These are phyloP conservation scores for Xanthia icteritia DNA, from an alignment of 2,888 invertebrate genomes.

Conservation along the genomic window DNA sequence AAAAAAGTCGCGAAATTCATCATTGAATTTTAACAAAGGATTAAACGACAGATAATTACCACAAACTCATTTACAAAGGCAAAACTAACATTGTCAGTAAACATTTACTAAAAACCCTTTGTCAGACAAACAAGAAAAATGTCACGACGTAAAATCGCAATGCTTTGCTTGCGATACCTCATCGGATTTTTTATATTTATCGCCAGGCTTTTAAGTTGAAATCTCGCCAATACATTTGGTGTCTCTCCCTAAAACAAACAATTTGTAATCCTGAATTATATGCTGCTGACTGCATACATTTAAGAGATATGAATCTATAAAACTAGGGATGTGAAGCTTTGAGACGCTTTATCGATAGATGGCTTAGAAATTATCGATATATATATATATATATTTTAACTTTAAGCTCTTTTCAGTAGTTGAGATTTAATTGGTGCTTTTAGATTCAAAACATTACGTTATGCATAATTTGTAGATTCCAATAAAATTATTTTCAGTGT, in stretches of 20 bases:
- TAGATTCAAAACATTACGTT: neutral
- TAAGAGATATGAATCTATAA: constrained; percentile 90
- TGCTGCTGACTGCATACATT: constrained; percentile 90
- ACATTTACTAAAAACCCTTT: constrained; percentile 81
- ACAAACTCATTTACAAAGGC: constrained; percentile 83
- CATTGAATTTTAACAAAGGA: constrained; percentile 65
- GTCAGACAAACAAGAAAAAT: constrained; percentile 84
- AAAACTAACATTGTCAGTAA: constrained; percentile 80
- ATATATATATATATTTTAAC: too few species aligned
- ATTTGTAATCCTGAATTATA: constrained; percentile 91
- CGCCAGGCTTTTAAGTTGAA: constrained; percentile 88
- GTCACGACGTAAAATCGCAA: constrained; percentile 71
- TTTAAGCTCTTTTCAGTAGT: neutral
- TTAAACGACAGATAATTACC: constrained; percentile 79
- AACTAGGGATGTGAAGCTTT: constrained; percentile 74
- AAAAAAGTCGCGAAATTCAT: constrained; percentile 56
- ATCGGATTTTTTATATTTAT: constrained; percentile 87
- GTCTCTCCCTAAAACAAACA: constrained; percentile 90
- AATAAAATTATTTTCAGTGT: neutral
- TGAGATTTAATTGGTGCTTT: neutral
- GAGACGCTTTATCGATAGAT: constrained; percentile 41
- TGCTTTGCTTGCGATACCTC: constrained; percentile 83
- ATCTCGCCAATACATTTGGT: constrained; percentile 88
- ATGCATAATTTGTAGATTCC: neutral
- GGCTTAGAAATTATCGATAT: neutral